Evolutionary conservation across 2,888 invertebrate species (phyloP).

Genomic region (Apodemia duryi): DNA sequence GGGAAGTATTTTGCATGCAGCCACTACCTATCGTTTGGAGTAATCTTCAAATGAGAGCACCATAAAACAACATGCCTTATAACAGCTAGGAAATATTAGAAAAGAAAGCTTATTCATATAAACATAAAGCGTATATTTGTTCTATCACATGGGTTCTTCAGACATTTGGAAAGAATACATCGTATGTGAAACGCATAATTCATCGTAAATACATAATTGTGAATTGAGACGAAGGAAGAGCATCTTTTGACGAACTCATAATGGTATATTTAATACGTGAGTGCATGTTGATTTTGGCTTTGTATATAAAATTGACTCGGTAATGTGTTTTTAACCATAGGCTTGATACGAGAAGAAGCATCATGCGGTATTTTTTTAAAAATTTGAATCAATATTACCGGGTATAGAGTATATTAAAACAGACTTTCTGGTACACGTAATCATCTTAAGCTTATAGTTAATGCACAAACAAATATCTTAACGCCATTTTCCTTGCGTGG

Average conservation of each 20-base stretch:
- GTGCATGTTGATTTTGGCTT: constrained; percentile 36
- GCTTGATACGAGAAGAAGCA: constrained; percentile 6
- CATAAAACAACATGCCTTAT: constrained; percentile 20
- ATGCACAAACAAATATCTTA: too few relatives aligned
- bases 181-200: constrained; percentile 55
- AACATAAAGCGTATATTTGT: constrained; percentile 15
- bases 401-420: neutral
- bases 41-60: constrained; percentile 58
- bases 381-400: constrained; percentile 2
- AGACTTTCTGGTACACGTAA: neutral
- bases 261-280: constrained; percentile 51
- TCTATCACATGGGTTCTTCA: constrained; percentile 22
- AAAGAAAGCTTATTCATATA: constrained; percentile 32
- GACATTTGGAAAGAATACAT: constrained; percentile 19
- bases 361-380: neutral
- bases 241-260: constrained; percentile 48
- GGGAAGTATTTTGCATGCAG: constrained; percentile 75
- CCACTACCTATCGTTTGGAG: constrained; percentile 69
- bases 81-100: neutral
- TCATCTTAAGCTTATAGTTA: neutral
- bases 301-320: constrained; percentile 26
- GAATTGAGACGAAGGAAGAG: constrained; percentile 49
- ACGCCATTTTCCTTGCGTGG: too few relatives aligned
- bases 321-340: constrained; percentile 30
- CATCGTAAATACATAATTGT: constrained; percentile 69